phyloP scores from a whole-genome alignment of 2,113 vertebrate genomes.

The Microcebus jonahi region DNA sequence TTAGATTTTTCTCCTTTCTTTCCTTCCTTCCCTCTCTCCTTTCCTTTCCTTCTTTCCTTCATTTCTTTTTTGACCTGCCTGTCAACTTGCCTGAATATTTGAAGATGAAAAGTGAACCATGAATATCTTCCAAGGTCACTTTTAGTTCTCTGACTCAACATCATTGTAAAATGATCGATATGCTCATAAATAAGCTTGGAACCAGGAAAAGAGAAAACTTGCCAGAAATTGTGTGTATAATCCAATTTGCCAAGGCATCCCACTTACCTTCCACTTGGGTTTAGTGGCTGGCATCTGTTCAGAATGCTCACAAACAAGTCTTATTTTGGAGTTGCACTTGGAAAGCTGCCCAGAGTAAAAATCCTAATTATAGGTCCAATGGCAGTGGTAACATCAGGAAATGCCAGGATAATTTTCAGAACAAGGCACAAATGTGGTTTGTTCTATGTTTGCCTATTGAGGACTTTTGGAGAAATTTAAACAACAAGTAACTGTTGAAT shows the following conservation, averaged over 20 bases:
- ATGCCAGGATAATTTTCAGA: neutral
- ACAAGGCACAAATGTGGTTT: neutral
- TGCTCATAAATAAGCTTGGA: conserved; percentile 35
- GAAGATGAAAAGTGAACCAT: neutral
- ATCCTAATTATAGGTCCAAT: conserved; percentile 73
- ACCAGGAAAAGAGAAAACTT: conserved; percentile 72
- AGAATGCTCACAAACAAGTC: conserved; percentile 67
- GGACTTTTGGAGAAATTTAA: neutral
- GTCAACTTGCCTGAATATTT: conserved; percentile 29
- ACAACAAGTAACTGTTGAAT: conserved; percentile 4
- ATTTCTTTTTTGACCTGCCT: neutral
- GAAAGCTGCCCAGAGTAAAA: conserved; percentile 69
- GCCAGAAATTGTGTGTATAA: conserved; percentile 60
- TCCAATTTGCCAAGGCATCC: conserved; percentile 68
- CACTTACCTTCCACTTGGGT: conserved; percentile 67
- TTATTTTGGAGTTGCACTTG: conserved; percentile 72
- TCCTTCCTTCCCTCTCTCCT: neutral
- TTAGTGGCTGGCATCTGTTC: conserved; percentile 71
- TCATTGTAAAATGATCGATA: conserved; percentile 63
- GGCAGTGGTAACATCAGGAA: conserved; percentile 41
- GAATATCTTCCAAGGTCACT: conserved; percentile 48
- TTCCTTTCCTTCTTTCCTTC: neutral
- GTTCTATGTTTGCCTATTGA: conserved; percentile 23
- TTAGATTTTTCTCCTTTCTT: neutral
- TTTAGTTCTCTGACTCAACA: conserved; percentile 67